Base-by-base conservation (phyloP, 2,888 invertebrate genomes). In the Cyrtodaria siliqua region DNA sequence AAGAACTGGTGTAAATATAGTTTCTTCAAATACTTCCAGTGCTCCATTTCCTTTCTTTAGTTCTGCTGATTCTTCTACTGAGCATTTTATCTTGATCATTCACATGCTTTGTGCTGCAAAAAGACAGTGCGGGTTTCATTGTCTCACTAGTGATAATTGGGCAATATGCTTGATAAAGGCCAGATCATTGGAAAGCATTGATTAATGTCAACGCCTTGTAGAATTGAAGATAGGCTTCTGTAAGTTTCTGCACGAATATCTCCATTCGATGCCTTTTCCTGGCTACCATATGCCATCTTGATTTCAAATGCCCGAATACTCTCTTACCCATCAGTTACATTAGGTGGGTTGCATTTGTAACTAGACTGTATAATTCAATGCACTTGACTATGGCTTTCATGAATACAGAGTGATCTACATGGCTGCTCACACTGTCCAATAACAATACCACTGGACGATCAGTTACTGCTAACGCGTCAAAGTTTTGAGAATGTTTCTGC, bases 401-500 rank as follows among this genome's bases (percentile, higher is more conserved):
- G 26, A 80, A 79, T 1, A 68, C 40, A 14, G 18, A 3, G n/a
- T 33, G 63, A 42, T 66, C 57, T 20, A 83, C 50, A 42, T 70
- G 73, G 40, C 73, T 67, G 33, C 70, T 63, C 16, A 82, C 73
- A 67, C 70, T 79, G 63, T 82, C 70, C 47, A 79, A 29, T n/a
- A 76, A 40, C 18, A 79, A 47, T 2, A 79, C 61, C 1, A 76
- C 67, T n/a, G 79, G 73, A 2, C 73, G 33, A 0, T 82, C 68
- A 12, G 53, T 44, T 12, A 67, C 77, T 12, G 56, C 64, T 47
- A 52, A 18, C 27, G 61, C 69, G 38, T 76, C 68, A 60, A 83
- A 79, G 44, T 6, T 68, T 59, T 16, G 27, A n/a, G 53, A 71
- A 72, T 24, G 68, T 68, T 16, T 1, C 8, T 23, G 27, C 29